Evolutionary conservation across 2,888 invertebrate species (phyloP).

Genomic region (Pomacea canaliculata): DNA sequence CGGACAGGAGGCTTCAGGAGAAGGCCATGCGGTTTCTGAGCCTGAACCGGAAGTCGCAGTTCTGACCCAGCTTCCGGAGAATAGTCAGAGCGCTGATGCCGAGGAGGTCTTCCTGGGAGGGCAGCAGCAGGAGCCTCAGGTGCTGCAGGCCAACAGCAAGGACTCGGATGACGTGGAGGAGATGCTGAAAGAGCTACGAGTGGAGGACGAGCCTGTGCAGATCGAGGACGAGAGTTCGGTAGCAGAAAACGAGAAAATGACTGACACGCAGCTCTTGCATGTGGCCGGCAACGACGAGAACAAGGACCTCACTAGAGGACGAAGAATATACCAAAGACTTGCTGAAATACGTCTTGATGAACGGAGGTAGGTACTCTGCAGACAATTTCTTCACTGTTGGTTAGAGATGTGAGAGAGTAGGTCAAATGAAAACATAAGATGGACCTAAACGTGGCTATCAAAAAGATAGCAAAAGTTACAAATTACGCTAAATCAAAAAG

Average conservation of each 20-base stretch:
- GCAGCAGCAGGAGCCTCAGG: not conserved
- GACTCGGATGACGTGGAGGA: not conserved
- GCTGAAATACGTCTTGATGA: conserved; percentile 13
- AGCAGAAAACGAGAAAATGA: conserved; percentile 1
- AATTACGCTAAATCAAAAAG: too few species aligned
- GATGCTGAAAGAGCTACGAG: conserved; percentile 20
- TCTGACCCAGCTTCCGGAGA: not conserved
- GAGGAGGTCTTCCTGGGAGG: conserved; percentile 6
- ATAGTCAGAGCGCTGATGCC: conserved; percentile 20
- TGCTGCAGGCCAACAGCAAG: not conserved
- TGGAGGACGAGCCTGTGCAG: not conserved
- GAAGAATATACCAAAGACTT: conserved; percentile 14
- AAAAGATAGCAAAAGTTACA: too few species aligned
- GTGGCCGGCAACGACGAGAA: conserved; percentile 10
- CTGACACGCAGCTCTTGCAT: conserved; percentile 9
- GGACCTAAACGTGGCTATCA: too few species aligned
- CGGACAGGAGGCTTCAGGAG: not conserved
- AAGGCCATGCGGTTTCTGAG: not conserved
- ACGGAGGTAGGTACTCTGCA: conserved; percentile 2
- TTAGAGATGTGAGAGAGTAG: not conserved
- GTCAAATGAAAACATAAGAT: too few species aligned
- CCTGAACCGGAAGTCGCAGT: not conserved
- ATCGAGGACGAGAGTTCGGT: too few species aligned
- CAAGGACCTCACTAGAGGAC: not conserved
- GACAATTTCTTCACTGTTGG: not conserved